Base-by-base conservation (phyloP, 2,888 invertebrate genomes). In the Apodemia hepburni region DNA sequence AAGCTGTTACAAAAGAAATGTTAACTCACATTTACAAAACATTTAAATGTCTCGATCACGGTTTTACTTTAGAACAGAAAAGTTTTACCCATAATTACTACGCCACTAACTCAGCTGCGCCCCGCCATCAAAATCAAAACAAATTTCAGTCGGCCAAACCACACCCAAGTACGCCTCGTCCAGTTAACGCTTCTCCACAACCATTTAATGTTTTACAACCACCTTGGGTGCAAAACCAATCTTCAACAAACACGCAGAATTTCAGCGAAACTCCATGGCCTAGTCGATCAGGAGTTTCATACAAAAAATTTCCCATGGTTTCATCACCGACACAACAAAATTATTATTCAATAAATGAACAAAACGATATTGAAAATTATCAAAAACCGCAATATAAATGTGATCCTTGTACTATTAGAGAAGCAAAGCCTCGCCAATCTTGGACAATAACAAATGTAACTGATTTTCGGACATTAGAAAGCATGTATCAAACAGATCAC, bases 21-120 rank as follows among this genome's bases (percentile, higher is more conserved):
- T 78, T 93, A 57, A 92, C 93, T 7, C 92, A 93, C 73, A 92
- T 94, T 65, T 93, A 93, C 61, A 92, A 93, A 73, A 93, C 94
- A 0, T 94, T 93, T 70, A 92, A 93, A 59, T 93, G 90, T 70
- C 84, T 94, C 0, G 93, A 94, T 71, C 88, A 91, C 45, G 92
- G 92, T 12, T 92, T 92, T 71, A 87, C 91, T 42, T 87, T 91
- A 83, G 92, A 92, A 68, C 92, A 92, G 65, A 92, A 92, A 68
- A 91, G 90, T 73, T 92, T 92, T 69, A 91, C 92, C 9, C 91
- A 91, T 64, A 90, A 91, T 68, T 90, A 90, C 69, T 91, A 90
- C 62, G 82, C 89, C 11, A 87, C 88, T 0, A 91, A 89, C 70
- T 85, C 91, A 0, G 80, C 87, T 6, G 87, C 86, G 9, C 86